Evolutionary conservation across 2,888 invertebrate species (phyloP).

Genomic region (Cloeon dipterum): DNA sequence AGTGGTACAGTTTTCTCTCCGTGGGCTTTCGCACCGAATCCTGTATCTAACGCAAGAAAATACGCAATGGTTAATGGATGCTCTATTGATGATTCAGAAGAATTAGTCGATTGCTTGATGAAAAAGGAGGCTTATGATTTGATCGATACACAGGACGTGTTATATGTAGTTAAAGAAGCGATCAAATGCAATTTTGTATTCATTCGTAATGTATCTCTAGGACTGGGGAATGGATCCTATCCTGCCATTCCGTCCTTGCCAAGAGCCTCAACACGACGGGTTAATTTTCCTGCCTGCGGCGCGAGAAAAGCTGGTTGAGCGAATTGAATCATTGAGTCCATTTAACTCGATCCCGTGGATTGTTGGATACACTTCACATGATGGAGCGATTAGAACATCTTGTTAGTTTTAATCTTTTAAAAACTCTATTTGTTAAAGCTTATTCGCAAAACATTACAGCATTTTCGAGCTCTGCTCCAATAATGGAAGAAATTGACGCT

Average conservation of each 20-base stretch:
- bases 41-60: conserved; percentile 30
- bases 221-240: conserved; percentile 55
- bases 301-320: conserved; percentile 11
- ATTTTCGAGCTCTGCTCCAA: conserved; percentile 28
- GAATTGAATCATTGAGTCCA: conserved; percentile 14
- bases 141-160: conserved; percentile 16
- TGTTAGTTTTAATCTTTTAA: conserved; percentile 21
- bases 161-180: no score
- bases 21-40: conserved; percentile 41
- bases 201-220: conserved; percentile 25
- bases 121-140: conserved; percentile 28
- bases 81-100: conserved; percentile 23
- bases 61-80: conserved; percentile 36
- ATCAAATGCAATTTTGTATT: no score
- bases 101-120: conserved; percentile 36
- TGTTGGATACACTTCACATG: conserved; percentile 46
- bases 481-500: conserved; percentile 26
- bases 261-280: conserved; percentile 38
- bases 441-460: conserved; percentile 17
- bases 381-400: conserved; percentile 43
- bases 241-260: conserved; percentile 56
- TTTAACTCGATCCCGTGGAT: conserved; percentile 37
- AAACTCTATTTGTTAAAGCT: no score
- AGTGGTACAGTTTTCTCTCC: conserved; percentile 46
- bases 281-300: conserved; percentile 16